These are phyloP conservation scores for Ranitomeya variabilis DNA, from an alignment of 2,113 vertebrate species.

Conservation along the genomic window DNA sequence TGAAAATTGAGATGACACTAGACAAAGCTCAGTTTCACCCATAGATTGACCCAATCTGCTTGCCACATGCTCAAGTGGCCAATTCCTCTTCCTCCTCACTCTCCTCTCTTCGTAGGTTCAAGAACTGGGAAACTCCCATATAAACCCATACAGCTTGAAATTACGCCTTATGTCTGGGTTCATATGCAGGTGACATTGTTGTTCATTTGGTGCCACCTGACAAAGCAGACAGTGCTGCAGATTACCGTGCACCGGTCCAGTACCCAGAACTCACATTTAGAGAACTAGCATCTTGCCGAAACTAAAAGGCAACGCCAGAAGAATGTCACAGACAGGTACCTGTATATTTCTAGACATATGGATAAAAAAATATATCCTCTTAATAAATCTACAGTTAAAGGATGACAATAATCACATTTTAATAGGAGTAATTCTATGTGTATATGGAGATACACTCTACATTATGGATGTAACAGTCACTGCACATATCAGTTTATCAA, in stretches of 20 bases:
- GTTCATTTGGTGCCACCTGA: neutral
- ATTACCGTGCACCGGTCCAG: neutral
- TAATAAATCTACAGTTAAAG: conserved; percentile 1
- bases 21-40: neutral
- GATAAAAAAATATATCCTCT: conserved; percentile 41
- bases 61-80: neutral
- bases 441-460: neutral
- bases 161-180: neutral
- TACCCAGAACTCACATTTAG: neutral
- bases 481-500: neutral
- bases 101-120: neutral
- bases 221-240: neutral
- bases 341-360: conserved; percentile 11
- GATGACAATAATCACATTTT: neutral
- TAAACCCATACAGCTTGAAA: neutral
- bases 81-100: neutral
- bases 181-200: neutral
- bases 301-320: neutral
- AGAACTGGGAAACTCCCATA: neutral
- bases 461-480: conserved; percentile 30
- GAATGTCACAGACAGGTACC: neutral
- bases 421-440: neutral
- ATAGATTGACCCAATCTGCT: neutral
- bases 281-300: neutral
- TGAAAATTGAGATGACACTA: neutral